These are phyloP conservation scores for Trachemys scripta DNA, from an alignment of 2,113 vertebrate species.

Conservation along the genomic window DNA sequence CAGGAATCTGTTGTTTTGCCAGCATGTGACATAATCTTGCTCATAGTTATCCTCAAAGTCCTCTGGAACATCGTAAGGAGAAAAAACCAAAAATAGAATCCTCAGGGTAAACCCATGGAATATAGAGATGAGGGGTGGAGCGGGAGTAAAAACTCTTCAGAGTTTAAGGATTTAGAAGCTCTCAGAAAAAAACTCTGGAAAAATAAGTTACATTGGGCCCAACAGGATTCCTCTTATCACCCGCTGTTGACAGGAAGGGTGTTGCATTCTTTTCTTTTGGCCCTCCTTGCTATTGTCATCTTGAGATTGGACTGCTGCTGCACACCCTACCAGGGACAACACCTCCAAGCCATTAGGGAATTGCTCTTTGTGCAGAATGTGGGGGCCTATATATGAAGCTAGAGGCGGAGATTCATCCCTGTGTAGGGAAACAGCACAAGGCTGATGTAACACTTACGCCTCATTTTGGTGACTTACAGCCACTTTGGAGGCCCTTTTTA, in stretches of 20 bases:
- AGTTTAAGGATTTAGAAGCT: constrained; percentile 43
- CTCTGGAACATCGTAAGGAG: background rate
- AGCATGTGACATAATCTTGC: background rate
- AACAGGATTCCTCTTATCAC: background rate
- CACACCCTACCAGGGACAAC: fast-evolving
- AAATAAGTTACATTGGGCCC: constrained; percentile 6
- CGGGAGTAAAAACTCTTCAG: background rate
- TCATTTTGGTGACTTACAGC: background rate
- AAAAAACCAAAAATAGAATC: constrained; percentile 33
- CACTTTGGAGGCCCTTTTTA: background rate
- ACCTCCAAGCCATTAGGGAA: fast-evolving
- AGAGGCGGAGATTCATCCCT: fast-evolving
- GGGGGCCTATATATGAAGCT: background rate
- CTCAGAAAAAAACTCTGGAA: constrained; percentile 14
- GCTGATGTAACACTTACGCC: fast-evolving
- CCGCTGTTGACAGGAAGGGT: background rate
- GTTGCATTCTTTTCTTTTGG: background rate
- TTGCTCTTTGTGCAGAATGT: fast-evolving
- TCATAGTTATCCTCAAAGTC: constrained; percentile 26
- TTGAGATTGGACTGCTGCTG: background rate
- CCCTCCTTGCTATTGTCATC: background rate
- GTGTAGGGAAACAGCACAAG: background rate
- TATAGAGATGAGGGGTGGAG: background rate
- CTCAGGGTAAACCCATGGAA: background rate
- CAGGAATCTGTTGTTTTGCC: background rate